Base-by-base conservation (phyloP, 2,113 vertebrate genomes). In the Butorides virescens region DNA sequence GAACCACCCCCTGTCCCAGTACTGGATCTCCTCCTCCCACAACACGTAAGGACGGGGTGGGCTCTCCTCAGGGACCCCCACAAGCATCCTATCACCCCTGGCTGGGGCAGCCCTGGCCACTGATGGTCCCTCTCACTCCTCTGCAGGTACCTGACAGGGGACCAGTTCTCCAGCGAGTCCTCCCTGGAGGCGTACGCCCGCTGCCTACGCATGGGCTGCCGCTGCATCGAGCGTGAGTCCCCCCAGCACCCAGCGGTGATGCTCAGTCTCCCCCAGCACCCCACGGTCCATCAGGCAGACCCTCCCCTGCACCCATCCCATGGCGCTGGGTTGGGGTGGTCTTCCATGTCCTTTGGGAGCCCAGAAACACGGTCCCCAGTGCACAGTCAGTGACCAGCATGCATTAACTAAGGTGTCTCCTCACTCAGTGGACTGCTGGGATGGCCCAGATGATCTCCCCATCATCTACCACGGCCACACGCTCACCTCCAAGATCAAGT, bases 401-500 rank as follows among this genome's bases (percentile, higher is more conserved):
- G 55, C 9, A 34, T 68, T 81, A 65, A 92, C 53, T 4, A 1
- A 62, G 29, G 11, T 71, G 42, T 92, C 52, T 94, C 34, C 47
- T 27, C 47, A 19, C 56, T 55, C 73, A 99, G 99, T 99, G 98
- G 99, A 99, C 95, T 99, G 99, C 94, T 99, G 99, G 99, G 99
- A 99, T 8, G 99, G 99, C 63, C 99, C 99, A 0, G 99, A 99
- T 0, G 99, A 99, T 97, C 98, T 99, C 42, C 99, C 99, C 8
- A 99, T 99, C 97, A 99, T 99, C 97, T 99, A 99, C 95, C 99
- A 99, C 0, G 99, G 99, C 73, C 99, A 99, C 97, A 99, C 99
- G 0, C 97, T 99, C 36, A 99, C 99, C 86, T 99, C 99, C 92
- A 99, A 99, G 96, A 99, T 99, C 96, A 99, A 99, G 79, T 99